Evolutionary conservation across 2,888 invertebrate species (phyloP), one percentile per base, ranked within the genome.

Genomic region (Ophion obscuratus): DNA sequence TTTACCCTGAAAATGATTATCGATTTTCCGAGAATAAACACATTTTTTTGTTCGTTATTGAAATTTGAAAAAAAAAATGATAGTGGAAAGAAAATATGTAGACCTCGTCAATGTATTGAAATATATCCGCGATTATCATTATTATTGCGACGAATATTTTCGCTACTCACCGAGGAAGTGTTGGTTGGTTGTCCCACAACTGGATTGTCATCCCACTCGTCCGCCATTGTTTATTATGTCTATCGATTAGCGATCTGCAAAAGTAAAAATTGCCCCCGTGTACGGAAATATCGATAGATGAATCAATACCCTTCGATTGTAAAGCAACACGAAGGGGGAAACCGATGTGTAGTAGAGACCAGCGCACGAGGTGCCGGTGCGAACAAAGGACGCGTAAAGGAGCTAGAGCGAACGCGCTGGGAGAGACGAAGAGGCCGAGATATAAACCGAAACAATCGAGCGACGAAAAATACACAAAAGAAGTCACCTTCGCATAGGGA

Each of bases 181-280:
- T 68, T 76, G 9, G 36, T 80, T 10, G 84, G 83, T 71, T 77
- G 66, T 17, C 74, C 61, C 17, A 81, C 36, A 67, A 24, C 59
- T 62, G 47, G 47, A 70, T 77, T 66, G 31, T 88, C 88, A 10
- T 88, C 88, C 91, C 91, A 91, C 61, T 90, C 90, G 76, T 90
- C 90, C 74, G 85, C 88, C 91, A 91, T 91, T 74, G 53, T 71
- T 81, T 27, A n/a, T n/a, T n/a, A 1, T 5, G n/a, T 79, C 47
- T 14, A 36, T 67, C 20, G n/a, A 31, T 61, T 53, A 17, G n/a
- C 24, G 59, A 57, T 61, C 68, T 78, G 61, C 11, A 24, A 67
- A 57, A 67, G 57, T 11, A 53, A 17, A 17, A 17, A 53, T 31
- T 31, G 31, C 31, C 31, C 31, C 14, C 47, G 47, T 11, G 47